Evolutionary conservation across 2,797 vertebrate species (phyloP).

Genomic region (Chromis chromis): DNA sequence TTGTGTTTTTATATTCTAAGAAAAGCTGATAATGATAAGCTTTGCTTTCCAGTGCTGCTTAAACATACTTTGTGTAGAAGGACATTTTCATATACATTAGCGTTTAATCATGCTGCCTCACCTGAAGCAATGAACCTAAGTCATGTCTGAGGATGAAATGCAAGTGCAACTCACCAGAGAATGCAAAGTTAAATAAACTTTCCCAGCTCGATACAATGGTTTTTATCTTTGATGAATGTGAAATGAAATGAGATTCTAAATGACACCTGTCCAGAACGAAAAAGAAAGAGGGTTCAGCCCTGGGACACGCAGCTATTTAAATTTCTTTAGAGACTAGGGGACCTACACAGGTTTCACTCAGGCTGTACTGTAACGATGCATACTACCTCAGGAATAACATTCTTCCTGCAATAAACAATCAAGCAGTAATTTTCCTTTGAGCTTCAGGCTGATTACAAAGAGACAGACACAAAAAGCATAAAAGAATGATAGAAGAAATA

Average conservation of each 20-base stretch:
- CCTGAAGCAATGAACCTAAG: constrained; percentile 33
- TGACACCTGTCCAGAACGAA: constrained; percentile 62
- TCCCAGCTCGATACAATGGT: constrained; percentile 35
- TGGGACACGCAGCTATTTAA: constrained; percentile 56
- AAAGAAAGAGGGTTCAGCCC: constrained; percentile 48
- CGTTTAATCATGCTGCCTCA: constrained; percentile 36
- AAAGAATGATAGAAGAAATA: constrained; percentile 22
- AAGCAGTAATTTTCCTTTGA: constrained; percentile 23
- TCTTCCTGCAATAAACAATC: constrained; percentile 45
- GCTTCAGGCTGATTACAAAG: constrained; percentile 31
- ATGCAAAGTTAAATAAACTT: constrained; percentile 61
- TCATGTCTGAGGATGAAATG: constrained; percentile 30
- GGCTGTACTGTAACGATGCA: constrained; percentile 29
- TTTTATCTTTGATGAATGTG: constrained; percentile 45
- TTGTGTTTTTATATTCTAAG: neutral
- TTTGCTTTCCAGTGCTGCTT: constrained; percentile 10
- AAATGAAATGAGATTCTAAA: constrained; percentile 68
- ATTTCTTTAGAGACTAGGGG: constrained; percentile 72
- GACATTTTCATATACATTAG: constrained; percentile 36
- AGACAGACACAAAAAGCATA: constrained; percentile 25
- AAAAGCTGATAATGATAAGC: constrained; percentile 3
- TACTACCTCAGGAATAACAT: constrained; percentile 41
- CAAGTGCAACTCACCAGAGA: constrained; percentile 41
- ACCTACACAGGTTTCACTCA: constrained; percentile 49
- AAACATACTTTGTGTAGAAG: constrained; percentile 29